phyloP scores from a whole-genome alignment of 2,113 vertebrate genomes.

The Formicarius rufipectus region DNA sequence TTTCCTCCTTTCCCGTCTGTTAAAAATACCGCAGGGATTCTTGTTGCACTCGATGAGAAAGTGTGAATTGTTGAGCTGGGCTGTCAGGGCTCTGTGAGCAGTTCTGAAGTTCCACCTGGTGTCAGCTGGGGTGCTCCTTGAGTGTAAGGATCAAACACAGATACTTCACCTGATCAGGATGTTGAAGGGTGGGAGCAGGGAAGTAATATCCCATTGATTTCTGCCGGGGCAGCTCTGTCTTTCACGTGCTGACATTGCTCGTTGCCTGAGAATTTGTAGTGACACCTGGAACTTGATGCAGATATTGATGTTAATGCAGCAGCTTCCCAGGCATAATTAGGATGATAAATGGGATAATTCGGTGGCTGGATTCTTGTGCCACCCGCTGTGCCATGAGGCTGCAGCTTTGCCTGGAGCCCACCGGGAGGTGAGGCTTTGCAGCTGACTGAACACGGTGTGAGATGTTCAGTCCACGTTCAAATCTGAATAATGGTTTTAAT shows the following conservation, averaged over 20 bases:
- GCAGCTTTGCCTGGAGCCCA: not conserved
- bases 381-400: not conserved
- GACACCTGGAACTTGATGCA: slow-evolving; percentile 11
- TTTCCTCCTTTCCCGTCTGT: not conserved
- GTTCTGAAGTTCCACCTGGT: not conserved
- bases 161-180: not conserved
- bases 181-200: not conserved
- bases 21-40: not conserved
- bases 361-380: not conserved
- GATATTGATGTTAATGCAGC: slow-evolving; percentile 6
- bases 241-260: not conserved
- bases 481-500: slow-evolving; percentile 38
- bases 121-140: not conserved
- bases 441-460: not conserved
- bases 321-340: not conserved
- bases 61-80: not conserved
- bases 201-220: not conserved
- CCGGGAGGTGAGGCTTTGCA: not conserved
- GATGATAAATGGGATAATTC: slow-evolving; percentile 7
- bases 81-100: not conserved
- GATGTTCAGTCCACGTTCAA: not conserved
- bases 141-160: not conserved
- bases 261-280: not conserved
- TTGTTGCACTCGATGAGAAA: not conserved
- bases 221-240: not conserved